A percentile compares a stretch with the other conserved stretches of the same genome.
Conservation (phyloP, 2,888 invertebrate species). For the Tipula vernalis region DNA sequence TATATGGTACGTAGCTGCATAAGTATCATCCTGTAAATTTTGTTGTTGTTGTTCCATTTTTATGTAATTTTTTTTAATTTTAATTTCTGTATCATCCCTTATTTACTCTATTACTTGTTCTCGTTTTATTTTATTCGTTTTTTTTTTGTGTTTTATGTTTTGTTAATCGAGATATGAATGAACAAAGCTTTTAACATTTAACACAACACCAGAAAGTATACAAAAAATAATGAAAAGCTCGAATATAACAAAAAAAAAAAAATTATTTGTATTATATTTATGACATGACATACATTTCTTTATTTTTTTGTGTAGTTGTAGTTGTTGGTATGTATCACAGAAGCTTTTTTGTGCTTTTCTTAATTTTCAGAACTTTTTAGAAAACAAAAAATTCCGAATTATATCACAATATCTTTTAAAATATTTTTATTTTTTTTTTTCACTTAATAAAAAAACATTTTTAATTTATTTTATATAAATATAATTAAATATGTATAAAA, state of each 20-base stretch:
- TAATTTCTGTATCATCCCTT: neutral
- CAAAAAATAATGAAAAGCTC: neutral
- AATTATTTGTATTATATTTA: neutral
- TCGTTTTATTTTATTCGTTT: neutral
- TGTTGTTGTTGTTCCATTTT: neutral
- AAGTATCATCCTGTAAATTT: neutral
- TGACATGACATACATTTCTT: slow-evolving; percentile 4
- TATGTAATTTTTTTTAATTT: neutral
- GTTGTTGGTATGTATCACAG: slow-evolving; percentile 4
- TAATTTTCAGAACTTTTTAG: neutral
- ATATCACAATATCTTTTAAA: neutral
- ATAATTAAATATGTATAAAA: neutral
- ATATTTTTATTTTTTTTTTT: neutral
- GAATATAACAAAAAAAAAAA: neutral
- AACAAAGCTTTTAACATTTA: slow-evolving; percentile 4
- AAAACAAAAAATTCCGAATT: neutral
- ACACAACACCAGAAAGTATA: neutral
- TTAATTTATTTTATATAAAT: neutral
- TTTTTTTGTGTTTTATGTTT: neutral
- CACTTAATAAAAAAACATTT: neutral
- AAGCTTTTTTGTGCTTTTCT: neutral
- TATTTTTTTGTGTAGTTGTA: neutral
- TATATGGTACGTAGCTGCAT: neutral
- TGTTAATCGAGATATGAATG: neutral
- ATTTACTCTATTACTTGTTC: neutral